Evolutionary conservation across 2,888 invertebrate species (phyloP), one percentile per base, ranked within the genome.

Genomic region (Pammene aurita): DNA sequence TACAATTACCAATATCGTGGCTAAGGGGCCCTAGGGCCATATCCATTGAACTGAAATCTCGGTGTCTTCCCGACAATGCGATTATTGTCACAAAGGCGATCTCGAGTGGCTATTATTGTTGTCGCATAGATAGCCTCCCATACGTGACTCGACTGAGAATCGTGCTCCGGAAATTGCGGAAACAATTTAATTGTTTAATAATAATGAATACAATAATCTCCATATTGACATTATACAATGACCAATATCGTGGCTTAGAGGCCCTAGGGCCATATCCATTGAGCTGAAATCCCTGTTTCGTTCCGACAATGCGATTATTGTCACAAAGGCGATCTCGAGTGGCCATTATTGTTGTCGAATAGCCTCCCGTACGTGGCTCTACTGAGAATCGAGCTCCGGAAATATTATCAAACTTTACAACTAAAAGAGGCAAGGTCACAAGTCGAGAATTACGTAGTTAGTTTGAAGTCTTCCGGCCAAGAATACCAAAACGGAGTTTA

Each of bases 41-140:
- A 57, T 65, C 65, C 46, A 56, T 48, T n/a, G 18, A 7, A 26
- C 26, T 48, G 41, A 50, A 52, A 42, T 56, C 64, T 66, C 55
- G 34, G 38, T n/a, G 9, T 9, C 52, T 54, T 57, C 50, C 61
- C 56, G 68, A 63, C 61, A 57, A 63, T 58, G 63, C 71, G 69
- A 74, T 74, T 75, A 73, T 66, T 63, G 70, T 50, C 71, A 73
- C 71, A 72, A 72, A 71, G 65, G 67, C 70, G 52, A 63, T 71
- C 55, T 56, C 52, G 38, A 34, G 65, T 56, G 16, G 61, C 71
- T 63, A 72, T 73, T 73, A 74, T 71, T 70, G 68, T 38, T 61
- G 70, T 55, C 66, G 65, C 61, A 71, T n/a, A n/a, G n/a, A n/a
- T 72, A 26, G 55, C 60, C 42, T 26, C 26, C 26, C 18, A 34